Base-by-base conservation (phyloP, 2,888 invertebrate species). In the Noctua comes region DNA sequence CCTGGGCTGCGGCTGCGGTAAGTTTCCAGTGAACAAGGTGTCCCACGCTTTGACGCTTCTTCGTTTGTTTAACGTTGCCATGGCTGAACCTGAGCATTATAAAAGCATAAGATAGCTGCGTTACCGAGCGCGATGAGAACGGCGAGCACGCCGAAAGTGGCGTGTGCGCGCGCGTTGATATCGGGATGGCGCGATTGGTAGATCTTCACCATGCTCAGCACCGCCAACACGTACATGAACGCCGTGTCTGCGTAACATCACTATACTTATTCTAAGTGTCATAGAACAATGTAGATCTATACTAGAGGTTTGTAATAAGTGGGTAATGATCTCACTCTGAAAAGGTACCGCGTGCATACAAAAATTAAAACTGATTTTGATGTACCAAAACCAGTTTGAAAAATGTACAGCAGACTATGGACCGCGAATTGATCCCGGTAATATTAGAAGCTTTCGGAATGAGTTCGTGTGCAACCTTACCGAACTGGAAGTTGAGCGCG, bases 161-260 rank as follows among this genome's bases (percentile, higher is more conserved):
- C 97, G 95, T 98, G 98, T 79, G 98, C 98, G 91, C 98, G 98
- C 80, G 99, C 99, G 94, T 98, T 98, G 90, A 99, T 98, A 95
- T 99, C 99, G 21, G 99, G 98, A 95, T 99, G 99, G 10, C 99
- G 97, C 79, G 98, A 97, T 95, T 99, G 99, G 95, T 99, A 99
- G 91, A 99, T 98, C 97, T 98, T 98, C 85, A 99, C 97, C 98
- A 99, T 98, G 91, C 98, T 98, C 80, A 99, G 96, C 90, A 98
- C 98, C 16, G 98, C 98, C 94, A 99, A 98, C 89, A 99, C 98
- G 95, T 99, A 99, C 99, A 99, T 99, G 94, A 99, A 99, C 90
- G 99, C 98, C 62, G 99, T 98, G 95, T 99, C 99, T 99, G 97
- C 83, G 57, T 43, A 48, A 65, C 16, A 65, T 13, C 64, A 76